Evolutionary conservation across 2,113 vertebrate species (phyloP), one percentile per base, ranked within the genome.

Genomic region (Sorex araneus): DNA sequence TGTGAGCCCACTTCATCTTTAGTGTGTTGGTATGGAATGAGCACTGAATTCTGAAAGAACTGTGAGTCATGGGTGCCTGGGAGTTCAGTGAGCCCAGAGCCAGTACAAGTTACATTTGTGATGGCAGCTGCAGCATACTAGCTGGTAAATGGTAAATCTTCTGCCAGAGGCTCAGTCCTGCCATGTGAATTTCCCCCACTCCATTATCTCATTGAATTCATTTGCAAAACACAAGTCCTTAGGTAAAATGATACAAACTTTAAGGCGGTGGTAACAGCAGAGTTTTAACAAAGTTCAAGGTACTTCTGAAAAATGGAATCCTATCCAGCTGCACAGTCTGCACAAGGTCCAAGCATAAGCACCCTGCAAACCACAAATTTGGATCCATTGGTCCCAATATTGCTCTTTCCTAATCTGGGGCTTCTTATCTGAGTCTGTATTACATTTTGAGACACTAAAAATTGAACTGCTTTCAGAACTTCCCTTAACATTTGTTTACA

Each of bases 181-280:
- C 57, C 66, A 6, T 8, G 3, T 12, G 3, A 7, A 25, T 80
- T 40, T 45, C 23, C 12, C 32, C 40, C 76, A 19, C 2, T 32
- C 67, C 40, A 54, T 60, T 60, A 12, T 27, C 16, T 60, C 75
- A n/a, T 6, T 23, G 16, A 60, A 82, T 36, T 73, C 40, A 15
- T 2, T 54, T 25, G 12, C 4, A 74, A 86, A 77, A 43, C 16
- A 30, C 6, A 67, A 66, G 28, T 83, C 66, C 45, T 76, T 36
- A 76, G 9, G 60, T 34, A 87, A 78, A 78, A 66, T 32, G 47
- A 50, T 67, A 32, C 40, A 60, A 34, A 84, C 77, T 70, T 77
- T 54, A 54, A 92, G 54, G 43, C 57, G 21, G 34, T 13, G 66
- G 63, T 8, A 13, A 50, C 12, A 54, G 43, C 57, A 60, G 60